A percentile compares a stretch with the other conserved stretches of the same genome.
Evolutionary conservation across 1,140 invertebrate species (phyloP).

Genomic region (Orius insidiosus): DNA sequence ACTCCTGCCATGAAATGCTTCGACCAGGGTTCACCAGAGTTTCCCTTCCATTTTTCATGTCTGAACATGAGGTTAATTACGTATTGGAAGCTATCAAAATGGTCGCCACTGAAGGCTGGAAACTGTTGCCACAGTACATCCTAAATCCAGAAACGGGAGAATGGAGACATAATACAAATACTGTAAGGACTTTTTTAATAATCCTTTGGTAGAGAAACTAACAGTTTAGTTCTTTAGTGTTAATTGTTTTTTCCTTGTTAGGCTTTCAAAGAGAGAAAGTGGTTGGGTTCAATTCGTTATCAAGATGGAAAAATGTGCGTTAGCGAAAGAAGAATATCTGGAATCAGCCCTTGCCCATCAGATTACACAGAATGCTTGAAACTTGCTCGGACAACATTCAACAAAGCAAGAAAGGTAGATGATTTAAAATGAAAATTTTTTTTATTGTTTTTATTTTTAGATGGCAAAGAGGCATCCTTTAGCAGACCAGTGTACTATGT

Average conservation of each 20-base stretch:
- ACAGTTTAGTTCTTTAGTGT: too few relatives aligned
- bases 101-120: slow-evolving; percentile 78
- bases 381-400: slow-evolving; percentile 59
- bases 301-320: slow-evolving; percentile 56
- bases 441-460: too few relatives aligned
- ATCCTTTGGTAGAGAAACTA: too few relatives aligned
- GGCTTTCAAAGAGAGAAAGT: slow-evolving; percentile 61
- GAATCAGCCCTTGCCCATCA: slow-evolving; percentile 47
- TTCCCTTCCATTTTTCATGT: slow-evolving; percentile 72
- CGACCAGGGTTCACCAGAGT: slow-evolving; percentile 74
- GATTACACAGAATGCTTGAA: slow-evolving; percentile 57
- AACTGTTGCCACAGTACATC: slow-evolving; percentile 70
- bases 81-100: slow-evolving; percentile 70
- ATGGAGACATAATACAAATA: slow-evolving; percentile 70
- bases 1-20: slow-evolving; percentile 51
- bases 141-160: slow-evolving; percentile 75
- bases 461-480: slow-evolving; percentile 52
- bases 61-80: slow-evolving; percentile 60
- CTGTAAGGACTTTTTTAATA: slow-evolving; percentile 29
- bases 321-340: slow-evolving; percentile 46
- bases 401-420: slow-evolving; percentile 46
- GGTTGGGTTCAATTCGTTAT: slow-evolving; percentile 62
- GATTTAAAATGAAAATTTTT: too few relatives aligned
- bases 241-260: slow-evolving; percentile 17
- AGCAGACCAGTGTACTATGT: slow-evolving; percentile 52